A percentile compares a stretch with the other conserved stretches of the same genome.
Conservation (phyloP, 2,888 invertebrate genomes). For the Parnassius orleans region DNA sequence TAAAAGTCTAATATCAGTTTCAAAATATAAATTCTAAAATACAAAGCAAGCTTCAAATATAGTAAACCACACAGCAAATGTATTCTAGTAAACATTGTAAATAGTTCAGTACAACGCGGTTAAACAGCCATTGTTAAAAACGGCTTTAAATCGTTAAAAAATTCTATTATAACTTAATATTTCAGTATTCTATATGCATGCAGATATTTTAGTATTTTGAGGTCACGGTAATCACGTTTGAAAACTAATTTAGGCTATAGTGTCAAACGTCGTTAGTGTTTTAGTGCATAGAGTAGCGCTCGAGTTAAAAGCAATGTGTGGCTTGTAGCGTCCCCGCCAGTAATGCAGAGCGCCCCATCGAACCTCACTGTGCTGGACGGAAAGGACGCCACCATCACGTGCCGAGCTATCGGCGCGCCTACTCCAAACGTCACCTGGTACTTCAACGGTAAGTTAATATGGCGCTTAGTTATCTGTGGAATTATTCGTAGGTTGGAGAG, state of each 20-base stretch:
- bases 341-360: conserved; percentile 90
- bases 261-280: conserved; percentile 21
- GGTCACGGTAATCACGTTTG: conserved; percentile 25
- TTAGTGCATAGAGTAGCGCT: conserved; percentile 37
- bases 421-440: conserved; percentile 95
- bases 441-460: conserved; percentile 87
- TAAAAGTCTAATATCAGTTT: too few relatives aligned
- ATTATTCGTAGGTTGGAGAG: not conserved
- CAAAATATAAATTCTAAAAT: too few relatives aligned
- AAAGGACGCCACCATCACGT: conserved; percentile 93
- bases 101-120: too few relatives aligned
- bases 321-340: conserved; percentile 91
- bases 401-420: conserved; percentile 95
- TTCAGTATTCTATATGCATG: not conserved
- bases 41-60: too few relatives aligned
- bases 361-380: conserved; percentile 96
- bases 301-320: conserved; percentile 66
- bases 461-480: not conserved
- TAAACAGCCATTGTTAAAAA: too few relatives aligned
- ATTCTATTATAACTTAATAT: too few relatives aligned
- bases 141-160: too few relatives aligned
- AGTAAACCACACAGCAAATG: too few relatives aligned
- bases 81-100: too few relatives aligned
- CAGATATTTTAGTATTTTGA: not conserved
- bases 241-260: conserved; percentile 28